A percentile compares a stretch with the other conserved stretches of the same genome.
These are phyloP conservation scores for Eubasilissa splendida DNA, from an alignment of 2,888 invertebrate species.

Conservation along the genomic window DNA sequence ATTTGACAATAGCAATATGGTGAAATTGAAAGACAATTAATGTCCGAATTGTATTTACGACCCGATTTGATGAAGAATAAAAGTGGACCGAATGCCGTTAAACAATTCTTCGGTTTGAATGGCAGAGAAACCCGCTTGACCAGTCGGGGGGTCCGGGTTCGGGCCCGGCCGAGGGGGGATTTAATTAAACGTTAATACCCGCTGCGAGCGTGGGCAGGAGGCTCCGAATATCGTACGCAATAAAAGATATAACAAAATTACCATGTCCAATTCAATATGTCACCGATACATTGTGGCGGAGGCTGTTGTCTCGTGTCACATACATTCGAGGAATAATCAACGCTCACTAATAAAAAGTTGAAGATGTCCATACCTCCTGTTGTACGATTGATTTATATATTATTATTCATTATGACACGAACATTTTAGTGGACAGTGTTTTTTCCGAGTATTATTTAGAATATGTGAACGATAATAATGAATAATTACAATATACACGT, in stretches of 20 bases:
- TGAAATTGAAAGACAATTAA: constrained; percentile 27
- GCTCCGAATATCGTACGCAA: constrained; percentile 18
- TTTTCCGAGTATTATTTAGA: too few species aligned
- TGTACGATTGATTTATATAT: too few species aligned
- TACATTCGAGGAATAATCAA: background rate
- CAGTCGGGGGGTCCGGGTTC: constrained; percentile 5
- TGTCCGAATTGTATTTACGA: constrained; percentile 49
- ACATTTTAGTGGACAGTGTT: too few species aligned
- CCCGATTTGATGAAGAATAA: constrained; percentile 48
- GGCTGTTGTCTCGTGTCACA: constrained; percentile 20
- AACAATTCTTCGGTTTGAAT: constrained; percentile 35
- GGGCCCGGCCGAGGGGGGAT: constrained; percentile 12
- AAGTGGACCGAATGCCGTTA: constrained; percentile 51
- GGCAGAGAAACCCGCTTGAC: constrained; percentile 35
- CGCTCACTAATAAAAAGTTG: too few species aligned
- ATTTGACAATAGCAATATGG: too few species aligned
- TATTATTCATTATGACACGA: too few species aligned
- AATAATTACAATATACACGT: too few species aligned
- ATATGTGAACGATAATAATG: too few species aligned
- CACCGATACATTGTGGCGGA: constrained; percentile 15
- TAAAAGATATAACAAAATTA: constrained; percentile 24
- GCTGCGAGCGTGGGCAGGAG: constrained; percentile 47
- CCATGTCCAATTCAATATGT: background rate
- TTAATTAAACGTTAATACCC: constrained; percentile 54
- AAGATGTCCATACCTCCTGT: too few species aligned